Evolutionary conservation across 2,113 vertebrate genomes (phyloP).

Genomic region (Poeciliopsis retropinna): DNA sequence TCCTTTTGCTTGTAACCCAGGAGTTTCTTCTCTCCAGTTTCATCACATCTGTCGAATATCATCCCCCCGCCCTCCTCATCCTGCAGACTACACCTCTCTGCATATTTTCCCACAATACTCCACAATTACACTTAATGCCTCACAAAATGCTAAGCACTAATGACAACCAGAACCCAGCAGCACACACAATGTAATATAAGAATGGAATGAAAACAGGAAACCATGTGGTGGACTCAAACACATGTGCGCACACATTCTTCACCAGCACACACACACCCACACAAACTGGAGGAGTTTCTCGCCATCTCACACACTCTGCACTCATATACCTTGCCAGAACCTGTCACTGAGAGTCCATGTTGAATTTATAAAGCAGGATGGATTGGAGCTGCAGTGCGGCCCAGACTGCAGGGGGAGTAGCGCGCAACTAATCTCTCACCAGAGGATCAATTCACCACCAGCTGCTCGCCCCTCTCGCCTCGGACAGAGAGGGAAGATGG

Average conservation of each 20-base stretch:
- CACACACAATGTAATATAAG: conserved; percentile 56
- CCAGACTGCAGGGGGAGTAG: conserved; percentile 64
- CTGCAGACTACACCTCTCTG: conserved; percentile 48
- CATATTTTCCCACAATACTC: conserved; percentile 66
- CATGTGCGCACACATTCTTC: conserved; percentile 21
- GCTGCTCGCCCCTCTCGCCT: conserved; percentile 44
- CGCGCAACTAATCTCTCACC: conserved; percentile 49
- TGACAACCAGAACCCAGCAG: conserved; percentile 40
- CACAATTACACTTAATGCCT: conserved; percentile 61
- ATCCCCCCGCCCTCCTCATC: not conserved
- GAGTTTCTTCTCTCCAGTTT: not conserved
- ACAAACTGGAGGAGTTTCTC: not conserved
- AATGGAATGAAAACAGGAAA: conserved; percentile 72
- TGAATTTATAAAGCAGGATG: conserved; percentile 62
- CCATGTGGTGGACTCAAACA: conserved; percentile 19
- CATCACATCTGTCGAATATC: conserved; percentile 12
- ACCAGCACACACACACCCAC: conserved; percentile 19
- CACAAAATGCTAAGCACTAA: conserved; percentile 40
- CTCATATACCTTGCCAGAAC: conserved; percentile 61
- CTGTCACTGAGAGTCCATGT: conserved; percentile 51
- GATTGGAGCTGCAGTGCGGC: conserved; percentile 62
- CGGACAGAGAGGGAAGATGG: conserved; percentile 33
- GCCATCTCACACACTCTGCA: conserved; percentile 11
- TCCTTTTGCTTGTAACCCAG: not conserved
- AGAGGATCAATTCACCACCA: conserved; percentile 42